These are phyloP conservation scores for Eremophila alpestris DNA, from an alignment of 2,797 vertebrate species.

Conservation along the genomic window DNA sequence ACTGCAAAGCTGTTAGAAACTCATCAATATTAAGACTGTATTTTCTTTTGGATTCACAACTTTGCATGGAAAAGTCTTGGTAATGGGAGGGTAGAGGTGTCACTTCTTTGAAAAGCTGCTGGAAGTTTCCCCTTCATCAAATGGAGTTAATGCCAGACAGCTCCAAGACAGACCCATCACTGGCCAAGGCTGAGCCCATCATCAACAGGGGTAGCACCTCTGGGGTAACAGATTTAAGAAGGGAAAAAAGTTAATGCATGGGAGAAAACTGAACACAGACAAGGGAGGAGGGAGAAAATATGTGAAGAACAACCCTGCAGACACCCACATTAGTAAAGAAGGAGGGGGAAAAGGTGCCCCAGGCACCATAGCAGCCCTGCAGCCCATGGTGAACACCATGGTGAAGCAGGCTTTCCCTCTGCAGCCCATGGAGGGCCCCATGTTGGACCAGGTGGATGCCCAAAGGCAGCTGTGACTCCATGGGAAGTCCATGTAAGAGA, in stretches of 20 bases:
- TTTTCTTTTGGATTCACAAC: not conserved
- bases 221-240: not conserved
- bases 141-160: not conserved
- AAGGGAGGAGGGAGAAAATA: not conserved
- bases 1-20: not conserved
- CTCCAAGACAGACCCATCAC: not conserved
- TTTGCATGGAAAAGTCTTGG: not conserved
- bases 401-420: not conserved
- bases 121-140: not conserved
- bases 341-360: not conserved
- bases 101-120: not conserved
- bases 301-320: not conserved
- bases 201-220: not conserved
- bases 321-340: not conserved
- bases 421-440: not conserved
- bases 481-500: not conserved
- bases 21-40: not conserved
- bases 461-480: not conserved
- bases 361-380: not conserved
- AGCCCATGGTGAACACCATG: not conserved
- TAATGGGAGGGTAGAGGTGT: not conserved
- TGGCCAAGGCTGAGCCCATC: not conserved
- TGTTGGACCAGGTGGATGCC: not conserved
- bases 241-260: not conserved
- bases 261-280: not conserved